A percentile compares a stretch with the other conserved stretches of the same genome.
phyloP scores from a whole-genome alignment of 2,797 vertebrate genomes.

The Lepus oiostolus region DNA sequence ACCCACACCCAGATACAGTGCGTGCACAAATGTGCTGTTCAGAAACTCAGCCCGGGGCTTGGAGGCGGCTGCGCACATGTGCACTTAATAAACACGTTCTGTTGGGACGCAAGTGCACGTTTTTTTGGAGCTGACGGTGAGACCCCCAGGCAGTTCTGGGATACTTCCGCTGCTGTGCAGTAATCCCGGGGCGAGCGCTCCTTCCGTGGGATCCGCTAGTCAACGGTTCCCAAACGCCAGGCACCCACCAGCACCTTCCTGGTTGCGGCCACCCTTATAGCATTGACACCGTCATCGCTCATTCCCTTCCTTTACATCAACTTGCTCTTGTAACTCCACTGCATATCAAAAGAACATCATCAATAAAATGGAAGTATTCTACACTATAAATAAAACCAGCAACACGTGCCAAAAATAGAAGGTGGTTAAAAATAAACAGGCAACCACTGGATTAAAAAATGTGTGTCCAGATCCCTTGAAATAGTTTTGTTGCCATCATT shows the following conservation, averaged over 20 bases:
- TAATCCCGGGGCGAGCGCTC: slow-evolving; percentile 48
- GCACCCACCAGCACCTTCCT: neutral
- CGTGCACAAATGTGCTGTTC: slow-evolving; percentile 47
- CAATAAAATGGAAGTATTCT: neutral
- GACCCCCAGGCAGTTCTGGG: slow-evolving; percentile 38
- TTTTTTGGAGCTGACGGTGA: neutral
- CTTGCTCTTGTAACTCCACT: slow-evolving; percentile 36
- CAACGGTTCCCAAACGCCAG: slow-evolving; percentile 10
- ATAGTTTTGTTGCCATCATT: neutral
- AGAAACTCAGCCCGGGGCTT: neutral
- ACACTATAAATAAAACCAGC: neutral
- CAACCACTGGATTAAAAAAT: slow-evolving; percentile 7
- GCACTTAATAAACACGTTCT: slow-evolving; percentile 15
- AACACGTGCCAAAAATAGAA: slow-evolving; percentile 37
- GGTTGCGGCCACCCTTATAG: neutral
- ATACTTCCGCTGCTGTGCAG: slow-evolving; percentile 51
- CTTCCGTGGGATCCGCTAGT: slow-evolving; percentile 49
- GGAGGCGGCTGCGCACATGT: neutral
- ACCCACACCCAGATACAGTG: slow-evolving; percentile 51
- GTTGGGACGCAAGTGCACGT: neutral
- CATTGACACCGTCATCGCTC: neutral
- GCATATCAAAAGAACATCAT: slow-evolving; percentile 12
- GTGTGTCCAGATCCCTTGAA: neutral
- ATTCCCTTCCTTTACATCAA: neutral
- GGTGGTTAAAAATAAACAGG: slow-evolving; percentile 34